Evolutionary conservation across 2,113 vertebrate species (phyloP).

Genomic region (Sphyrna mokarran): DNA sequence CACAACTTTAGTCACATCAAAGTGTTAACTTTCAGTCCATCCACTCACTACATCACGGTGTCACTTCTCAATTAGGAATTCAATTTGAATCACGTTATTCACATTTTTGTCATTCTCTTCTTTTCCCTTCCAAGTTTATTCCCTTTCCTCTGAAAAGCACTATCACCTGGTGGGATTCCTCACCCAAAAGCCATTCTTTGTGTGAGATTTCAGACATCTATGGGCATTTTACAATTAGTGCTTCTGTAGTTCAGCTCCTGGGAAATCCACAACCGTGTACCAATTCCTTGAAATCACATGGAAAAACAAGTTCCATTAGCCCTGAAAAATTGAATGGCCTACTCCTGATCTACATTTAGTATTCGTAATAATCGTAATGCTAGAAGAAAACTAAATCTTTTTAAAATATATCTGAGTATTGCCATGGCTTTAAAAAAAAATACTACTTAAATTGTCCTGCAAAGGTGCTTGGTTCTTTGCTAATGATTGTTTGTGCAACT

Average conservation of each 20-base stretch:
- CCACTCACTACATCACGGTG: background rate
- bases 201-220: background rate
- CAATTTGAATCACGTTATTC: background rate
- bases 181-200: background rate
- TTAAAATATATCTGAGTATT: background rate
- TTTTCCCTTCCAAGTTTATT: background rate
- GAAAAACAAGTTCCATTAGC: background rate
- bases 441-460: background rate
- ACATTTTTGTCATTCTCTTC: background rate
- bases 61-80: background rate
- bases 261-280: background rate
- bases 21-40: background rate
- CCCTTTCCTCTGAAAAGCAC: background rate
- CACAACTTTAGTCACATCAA: background rate
- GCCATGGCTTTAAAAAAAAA: background rate
- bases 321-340: background rate
- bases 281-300: background rate
- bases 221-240: background rate
- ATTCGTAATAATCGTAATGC: background rate
- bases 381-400: background rate
- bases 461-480: background rate
- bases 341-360: background rate
- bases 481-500: background rate
- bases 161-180: background rate
- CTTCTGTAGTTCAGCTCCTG: background rate